A percentile compares a stretch with the other conserved stretches of the same genome.
Evolutionary conservation across 2,113 vertebrate genomes (phyloP).

Genomic region (Spheniscus mendiculus): DNA sequence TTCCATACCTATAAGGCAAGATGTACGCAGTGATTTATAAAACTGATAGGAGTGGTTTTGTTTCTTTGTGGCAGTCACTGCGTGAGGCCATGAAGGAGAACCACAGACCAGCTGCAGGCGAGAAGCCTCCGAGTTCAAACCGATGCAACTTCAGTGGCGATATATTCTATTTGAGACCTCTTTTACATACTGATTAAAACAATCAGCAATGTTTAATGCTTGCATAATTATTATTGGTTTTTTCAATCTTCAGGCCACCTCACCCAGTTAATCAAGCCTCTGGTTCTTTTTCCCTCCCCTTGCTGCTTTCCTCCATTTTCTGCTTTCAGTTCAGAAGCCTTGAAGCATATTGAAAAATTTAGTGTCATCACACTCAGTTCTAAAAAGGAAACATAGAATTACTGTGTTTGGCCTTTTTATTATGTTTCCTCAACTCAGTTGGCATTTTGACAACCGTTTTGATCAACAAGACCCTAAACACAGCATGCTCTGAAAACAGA

Average conservation of each 20-base stretch:
- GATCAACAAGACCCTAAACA: background rate
- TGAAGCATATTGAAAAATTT: background rate
- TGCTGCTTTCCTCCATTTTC: background rate
- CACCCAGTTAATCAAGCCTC: background rate
- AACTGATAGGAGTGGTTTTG: background rate
- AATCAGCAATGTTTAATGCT: background rate
- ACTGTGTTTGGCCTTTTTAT: background rate
- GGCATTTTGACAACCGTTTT: background rate
- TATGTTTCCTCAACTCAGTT: background rate
- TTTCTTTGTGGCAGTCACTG: too few relatives aligned
- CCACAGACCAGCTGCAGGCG: rapidly evolving
- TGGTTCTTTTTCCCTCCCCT: background rate
- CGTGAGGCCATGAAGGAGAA: rapidly evolving
- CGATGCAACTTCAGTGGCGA: rapidly evolving
- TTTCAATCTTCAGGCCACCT: background rate
- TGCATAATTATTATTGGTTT: too few relatives aligned
- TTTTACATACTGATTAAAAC: background rate
- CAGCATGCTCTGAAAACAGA: rapidly evolving
- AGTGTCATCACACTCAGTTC: background rate
- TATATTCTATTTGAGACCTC: background rate
- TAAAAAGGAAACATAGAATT: background rate
- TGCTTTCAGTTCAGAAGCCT: background rate
- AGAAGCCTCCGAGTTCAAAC: background rate
- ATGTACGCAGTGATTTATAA: rapidly evolving
- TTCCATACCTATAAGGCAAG: background rate